Percentiles rank a stretch among this genome's conserved stretches.
phyloP scores from a whole-genome alignment of 2,797 vertebrate genomes.

The Acanthopagrus latus region DNA sequence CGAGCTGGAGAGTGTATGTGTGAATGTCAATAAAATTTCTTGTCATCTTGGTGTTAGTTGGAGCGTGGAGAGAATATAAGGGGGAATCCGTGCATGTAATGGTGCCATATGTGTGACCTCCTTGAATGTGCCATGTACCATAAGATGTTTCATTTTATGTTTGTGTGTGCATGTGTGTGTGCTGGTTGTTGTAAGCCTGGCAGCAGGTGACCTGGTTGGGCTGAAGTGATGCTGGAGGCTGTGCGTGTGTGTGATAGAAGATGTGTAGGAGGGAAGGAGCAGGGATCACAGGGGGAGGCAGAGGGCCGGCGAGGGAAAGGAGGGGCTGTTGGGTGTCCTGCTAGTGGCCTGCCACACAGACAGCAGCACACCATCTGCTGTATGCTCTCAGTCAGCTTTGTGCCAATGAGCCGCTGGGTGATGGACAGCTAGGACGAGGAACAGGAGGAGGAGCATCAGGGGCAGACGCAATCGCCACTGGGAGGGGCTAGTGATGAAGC shows the following conservation, averaged over 20 bases:
- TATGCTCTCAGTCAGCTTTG: constrained; percentile 68
- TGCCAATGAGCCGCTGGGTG: constrained; percentile 78
- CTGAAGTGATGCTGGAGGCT: constrained; percentile 68
- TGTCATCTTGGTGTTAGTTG: constrained; percentile 72
- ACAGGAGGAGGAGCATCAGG: constrained; percentile 45
- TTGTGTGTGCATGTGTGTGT: constrained; percentile 50
- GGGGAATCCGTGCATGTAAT: constrained; percentile 81
- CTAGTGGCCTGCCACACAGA: constrained; percentile 80
- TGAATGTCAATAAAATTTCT: constrained; percentile 79
- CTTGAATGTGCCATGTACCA: constrained; percentile 76
- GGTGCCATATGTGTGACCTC: constrained; percentile 81
- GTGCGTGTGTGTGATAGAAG: constrained; percentile 41
- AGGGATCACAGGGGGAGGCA: constrained; percentile 47
- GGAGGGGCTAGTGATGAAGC: constrained; percentile 42
- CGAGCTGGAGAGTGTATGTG: constrained; percentile 47
- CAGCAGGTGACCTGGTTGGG: constrained; percentile 81
- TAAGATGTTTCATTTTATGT: constrained; percentile 66
- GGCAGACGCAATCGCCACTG: constrained; percentile 26
- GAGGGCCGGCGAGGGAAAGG: constrained; percentile 42
- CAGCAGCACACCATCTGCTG: constrained; percentile 85
- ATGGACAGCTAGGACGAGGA: constrained; percentile 66
- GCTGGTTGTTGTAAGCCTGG: constrained; percentile 60
- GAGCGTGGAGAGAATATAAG: constrained; percentile 64
- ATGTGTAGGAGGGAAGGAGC: constrained; percentile 55
- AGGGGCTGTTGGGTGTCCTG: constrained; percentile 76